A percentile compares a stretch with the other conserved stretches of the same genome.
Evolutionary conservation across 2,888 invertebrate genomes (phyloP).

Genomic region (Brachylomia viminalis): DNA sequence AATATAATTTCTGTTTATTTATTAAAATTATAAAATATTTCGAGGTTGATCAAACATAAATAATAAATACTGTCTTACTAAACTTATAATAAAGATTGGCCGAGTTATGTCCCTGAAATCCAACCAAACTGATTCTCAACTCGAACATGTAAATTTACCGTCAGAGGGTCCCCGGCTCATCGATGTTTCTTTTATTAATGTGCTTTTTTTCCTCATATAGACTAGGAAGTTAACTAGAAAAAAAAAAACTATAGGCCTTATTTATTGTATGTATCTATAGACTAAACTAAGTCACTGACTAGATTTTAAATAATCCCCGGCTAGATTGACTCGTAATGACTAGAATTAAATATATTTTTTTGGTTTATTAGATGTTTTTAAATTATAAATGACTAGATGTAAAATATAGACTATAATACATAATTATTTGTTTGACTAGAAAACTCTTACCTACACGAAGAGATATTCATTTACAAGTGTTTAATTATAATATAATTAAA

Average conservation of each 20-base stretch:
- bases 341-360: slow-evolving; percentile 6
- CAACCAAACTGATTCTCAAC: neutral
- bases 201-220: neutral
- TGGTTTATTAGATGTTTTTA: neutral
- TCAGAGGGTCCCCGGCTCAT: slow-evolving; percentile 22
- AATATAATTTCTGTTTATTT: neutral
- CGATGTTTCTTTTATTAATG: neutral
- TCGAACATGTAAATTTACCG: neutral
- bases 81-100: too few relatives aligned
- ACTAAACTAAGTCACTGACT: slow-evolving; percentile 22
- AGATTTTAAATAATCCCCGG: neutral
- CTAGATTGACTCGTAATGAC: slow-evolving; percentile 13
- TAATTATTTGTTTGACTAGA: slow-evolving; percentile 15
- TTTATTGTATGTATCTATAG: neutral
- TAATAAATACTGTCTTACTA: neutral
- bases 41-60: neutral
- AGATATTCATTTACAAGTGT: too few relatives aligned
- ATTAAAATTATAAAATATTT: neutral
- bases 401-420: slow-evolving; percentile 7
- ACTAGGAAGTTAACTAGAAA: slow-evolving; percentile 16
- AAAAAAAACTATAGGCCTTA: neutral
- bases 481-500: neutral
- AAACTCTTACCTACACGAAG: too few relatives aligned
- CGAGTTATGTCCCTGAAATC: slow-evolving; percentile 1
- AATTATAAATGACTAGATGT: slow-evolving; percentile 17